Percentiles rank a stretch among this genome's conserved stretches.
phyloP scores from a whole-genome alignment of 2,113 vertebrate species.

The Anarhynchus alexandrinus region DNA sequence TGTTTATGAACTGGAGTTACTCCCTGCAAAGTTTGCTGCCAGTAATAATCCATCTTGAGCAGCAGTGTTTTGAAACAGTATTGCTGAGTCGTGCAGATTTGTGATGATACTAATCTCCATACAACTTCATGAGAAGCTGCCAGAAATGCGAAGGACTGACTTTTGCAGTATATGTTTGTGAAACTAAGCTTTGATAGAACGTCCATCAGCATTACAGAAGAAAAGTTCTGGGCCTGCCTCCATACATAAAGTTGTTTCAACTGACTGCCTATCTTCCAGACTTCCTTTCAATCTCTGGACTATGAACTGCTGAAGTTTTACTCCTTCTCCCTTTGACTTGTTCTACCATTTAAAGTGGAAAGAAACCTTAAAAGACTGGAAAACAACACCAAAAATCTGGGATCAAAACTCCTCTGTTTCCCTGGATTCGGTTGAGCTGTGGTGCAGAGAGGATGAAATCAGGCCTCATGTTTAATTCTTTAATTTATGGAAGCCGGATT shows the following conservation, averaged over 20 bases:
- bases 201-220: neutral
- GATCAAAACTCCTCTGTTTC: neutral
- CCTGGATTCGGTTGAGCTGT: neutral
- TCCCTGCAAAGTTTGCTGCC: constrained; percentile 1
- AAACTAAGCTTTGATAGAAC: neutral
- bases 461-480: neutral
- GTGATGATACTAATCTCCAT: neutral
- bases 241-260: neutral
- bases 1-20: constrained; percentile 8
- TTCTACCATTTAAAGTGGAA: neutral
- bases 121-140: neutral
- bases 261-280: neutral
- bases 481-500: neutral
- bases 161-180: neutral
- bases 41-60: neutral
- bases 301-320: neutral
- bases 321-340: neutral
- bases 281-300: neutral
- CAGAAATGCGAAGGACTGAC: neutral
- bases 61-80: constrained; percentile 23
- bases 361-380: neutral
- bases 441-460: neutral
- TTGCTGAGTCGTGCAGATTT: neutral
- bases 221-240: neutral
- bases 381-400: neutral